phyloP scores from a whole-genome alignment of 2,113 vertebrate genomes.

The Grus americana region DNA sequence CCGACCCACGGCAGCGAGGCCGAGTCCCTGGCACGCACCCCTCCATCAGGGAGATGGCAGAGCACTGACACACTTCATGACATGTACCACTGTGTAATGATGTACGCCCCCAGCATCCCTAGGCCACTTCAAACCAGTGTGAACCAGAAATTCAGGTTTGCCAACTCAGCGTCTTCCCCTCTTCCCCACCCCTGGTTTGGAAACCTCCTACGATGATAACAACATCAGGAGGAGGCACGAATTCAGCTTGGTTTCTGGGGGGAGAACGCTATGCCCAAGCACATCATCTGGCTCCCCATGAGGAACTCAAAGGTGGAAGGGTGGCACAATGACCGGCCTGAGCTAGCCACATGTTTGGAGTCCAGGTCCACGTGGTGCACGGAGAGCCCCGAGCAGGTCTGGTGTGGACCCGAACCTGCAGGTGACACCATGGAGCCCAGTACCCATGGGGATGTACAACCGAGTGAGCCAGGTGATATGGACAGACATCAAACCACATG shows the following conservation, averaged over 20 bases:
- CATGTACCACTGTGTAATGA: accelerated
- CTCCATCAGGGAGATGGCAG: not conserved
- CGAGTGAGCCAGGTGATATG: accelerated
- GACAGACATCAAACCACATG: not conserved
- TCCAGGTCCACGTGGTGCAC: not conserved
- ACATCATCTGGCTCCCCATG: not conserved
- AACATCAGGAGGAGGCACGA: not conserved
- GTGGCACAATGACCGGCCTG: not conserved
- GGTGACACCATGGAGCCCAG: not conserved
- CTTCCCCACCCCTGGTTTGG: not conserved
- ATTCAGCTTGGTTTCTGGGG: not conserved
- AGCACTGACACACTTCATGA: not conserved
- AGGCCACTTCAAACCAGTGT: not conserved
- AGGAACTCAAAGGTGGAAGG: not conserved
- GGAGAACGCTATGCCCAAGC: accelerated
- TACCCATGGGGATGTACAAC: not conserved
- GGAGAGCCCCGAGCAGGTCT: not conserved
- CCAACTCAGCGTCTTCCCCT: not conserved
- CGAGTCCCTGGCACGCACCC: accelerated
- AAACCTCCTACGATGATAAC: not conserved
- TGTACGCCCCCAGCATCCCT: not conserved
- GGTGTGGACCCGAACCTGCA: not conserved
- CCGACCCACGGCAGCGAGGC: accelerated
- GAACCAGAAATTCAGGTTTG: not conserved
- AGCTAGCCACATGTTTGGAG: not conserved